These are phyloP conservation scores for Lacanobia wlatinum DNA, from an alignment of 2,888 invertebrate genomes.

Conservation along the genomic window DNA sequence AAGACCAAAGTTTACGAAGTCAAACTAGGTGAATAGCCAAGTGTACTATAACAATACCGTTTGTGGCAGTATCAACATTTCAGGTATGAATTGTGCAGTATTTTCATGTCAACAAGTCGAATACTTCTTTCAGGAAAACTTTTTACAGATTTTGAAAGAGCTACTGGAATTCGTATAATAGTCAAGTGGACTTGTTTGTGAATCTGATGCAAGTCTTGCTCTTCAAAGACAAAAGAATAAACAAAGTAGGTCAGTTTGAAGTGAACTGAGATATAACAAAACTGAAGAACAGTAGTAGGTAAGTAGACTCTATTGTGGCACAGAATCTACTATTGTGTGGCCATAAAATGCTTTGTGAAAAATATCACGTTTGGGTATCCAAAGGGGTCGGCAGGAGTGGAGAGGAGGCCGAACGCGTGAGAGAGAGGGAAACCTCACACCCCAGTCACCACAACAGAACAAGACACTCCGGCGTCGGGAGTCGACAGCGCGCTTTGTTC, in stretches of 20 bases:
- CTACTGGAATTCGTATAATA: slow-evolving; percentile 5
- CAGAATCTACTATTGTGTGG: too few species aligned
- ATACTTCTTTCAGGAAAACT: neutral
- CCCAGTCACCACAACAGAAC: too few species aligned
- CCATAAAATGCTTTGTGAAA: too few species aligned
- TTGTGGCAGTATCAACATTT: slow-evolving; percentile 6
- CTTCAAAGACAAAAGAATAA: slow-evolving; percentile 41
- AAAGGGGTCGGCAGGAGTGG: too few species aligned
- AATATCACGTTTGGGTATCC: too few species aligned
- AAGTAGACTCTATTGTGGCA: too few species aligned
- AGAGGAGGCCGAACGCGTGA: too few species aligned
- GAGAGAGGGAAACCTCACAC: too few species aligned
- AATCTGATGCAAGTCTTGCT: slow-evolving; percentile 14
- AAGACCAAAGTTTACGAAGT: slow-evolving; percentile 15
- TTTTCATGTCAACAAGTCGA: slow-evolving; percentile 1
- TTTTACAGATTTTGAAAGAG: slow-evolving; percentile 8
- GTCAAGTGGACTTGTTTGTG: neutral
- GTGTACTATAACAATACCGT: neutral
- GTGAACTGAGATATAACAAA: too few species aligned
- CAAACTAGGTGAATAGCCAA: slow-evolving; percentile 12
- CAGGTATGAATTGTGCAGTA: neutral
- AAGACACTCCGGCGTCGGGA: too few species aligned
- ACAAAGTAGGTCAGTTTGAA: slow-evolving; percentile 46
- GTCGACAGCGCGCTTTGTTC: too few species aligned
- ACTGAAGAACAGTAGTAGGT: neutral